Evolutionary conservation across 2,113 vertebrate species (phyloP).

Genomic region (Sylvietta virens): DNA sequence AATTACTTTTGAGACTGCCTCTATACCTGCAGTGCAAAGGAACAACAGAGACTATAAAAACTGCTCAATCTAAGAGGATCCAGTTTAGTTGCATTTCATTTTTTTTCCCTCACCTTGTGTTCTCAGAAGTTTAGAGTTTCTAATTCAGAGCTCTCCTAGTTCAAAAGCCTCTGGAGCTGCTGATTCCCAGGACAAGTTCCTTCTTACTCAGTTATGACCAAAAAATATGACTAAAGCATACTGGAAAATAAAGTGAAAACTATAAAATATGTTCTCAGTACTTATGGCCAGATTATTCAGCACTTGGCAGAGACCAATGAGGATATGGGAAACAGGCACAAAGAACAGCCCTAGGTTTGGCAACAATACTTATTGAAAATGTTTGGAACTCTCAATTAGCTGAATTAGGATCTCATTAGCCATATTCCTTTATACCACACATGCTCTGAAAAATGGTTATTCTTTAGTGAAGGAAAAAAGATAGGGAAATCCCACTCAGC

Average conservation of each 20-base stretch:
- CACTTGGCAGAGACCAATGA: slow-evolving; percentile 3
- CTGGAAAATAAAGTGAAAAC: slow-evolving; percentile 11
- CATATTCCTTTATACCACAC: background rate
- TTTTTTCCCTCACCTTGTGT: background rate
- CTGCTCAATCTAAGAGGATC: background rate
- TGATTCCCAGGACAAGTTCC: background rate
- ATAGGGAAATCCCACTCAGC: background rate
- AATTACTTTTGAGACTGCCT: background rate
- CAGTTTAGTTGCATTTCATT: background rate
- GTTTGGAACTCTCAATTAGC: background rate
- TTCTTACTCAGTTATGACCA: background rate
- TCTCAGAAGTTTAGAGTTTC: background rate
- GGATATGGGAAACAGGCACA: background rate
- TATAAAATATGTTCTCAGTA: slow-evolving; percentile 19
- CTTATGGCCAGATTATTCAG: slow-evolving; percentile 32
- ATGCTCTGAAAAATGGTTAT: background rate
- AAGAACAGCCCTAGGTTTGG: background rate
- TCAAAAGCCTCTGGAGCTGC: background rate
- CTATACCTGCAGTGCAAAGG: background rate
- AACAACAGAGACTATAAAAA: background rate
- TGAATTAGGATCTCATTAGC: background rate
- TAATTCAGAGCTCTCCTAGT: background rate
- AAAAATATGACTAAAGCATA: background rate
- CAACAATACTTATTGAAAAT: background rate
- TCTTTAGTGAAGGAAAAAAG: background rate